Evolutionary conservation across 1,140 invertebrate genomes (phyloP), one percentile per base, ranked within the genome.

Genomic region (Acromyrmex charruanus): DNA sequence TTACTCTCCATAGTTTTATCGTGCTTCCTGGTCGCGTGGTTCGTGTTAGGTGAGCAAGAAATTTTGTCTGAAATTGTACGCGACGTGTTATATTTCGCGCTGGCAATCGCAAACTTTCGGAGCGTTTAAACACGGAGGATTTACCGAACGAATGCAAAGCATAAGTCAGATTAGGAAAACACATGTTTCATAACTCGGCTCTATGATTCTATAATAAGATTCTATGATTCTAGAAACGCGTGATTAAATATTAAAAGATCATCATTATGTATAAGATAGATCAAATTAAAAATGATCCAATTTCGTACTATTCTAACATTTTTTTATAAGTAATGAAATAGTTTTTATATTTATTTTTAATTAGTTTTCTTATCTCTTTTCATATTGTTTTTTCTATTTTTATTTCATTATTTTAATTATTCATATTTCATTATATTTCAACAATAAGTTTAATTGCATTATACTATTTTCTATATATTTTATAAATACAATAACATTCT

Each of bases 1-100:
- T 95, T 97, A 16, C 94, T 96, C 35, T 96, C 96, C 14, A 96
- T 97, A 72, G 95, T 95, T 0, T 95, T 98, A 2, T 96, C 97
- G 18, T 93, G 96, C 51, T 98, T 98, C 93, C 96, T 98, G 0
- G 95, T 97, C 77, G 96, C 95, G 14, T 98, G 97, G 97, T 98
- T 98, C 91, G 94, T 82, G 44, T 88, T 95, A 90, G 94, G 94
- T 95, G 87, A 95, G 93, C 89, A 63, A 55, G n/a, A 31, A 21
- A 44, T 59, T 35, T 71, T 18, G 3, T 53, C 12, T n/a, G 39
- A n/a, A 61, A 75, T 75, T 35, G 25, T 25, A 44, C 21, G 35
- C 7, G 12, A 21, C 5, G 25, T 12, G 9, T 44, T 77, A 58
- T 72, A 53, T 63, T n/a, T 14, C 9, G 28, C 18, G 4, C 21